Base-by-base conservation (phyloP, 2,797 vertebrate species). In the Vireo griseus region DNA sequence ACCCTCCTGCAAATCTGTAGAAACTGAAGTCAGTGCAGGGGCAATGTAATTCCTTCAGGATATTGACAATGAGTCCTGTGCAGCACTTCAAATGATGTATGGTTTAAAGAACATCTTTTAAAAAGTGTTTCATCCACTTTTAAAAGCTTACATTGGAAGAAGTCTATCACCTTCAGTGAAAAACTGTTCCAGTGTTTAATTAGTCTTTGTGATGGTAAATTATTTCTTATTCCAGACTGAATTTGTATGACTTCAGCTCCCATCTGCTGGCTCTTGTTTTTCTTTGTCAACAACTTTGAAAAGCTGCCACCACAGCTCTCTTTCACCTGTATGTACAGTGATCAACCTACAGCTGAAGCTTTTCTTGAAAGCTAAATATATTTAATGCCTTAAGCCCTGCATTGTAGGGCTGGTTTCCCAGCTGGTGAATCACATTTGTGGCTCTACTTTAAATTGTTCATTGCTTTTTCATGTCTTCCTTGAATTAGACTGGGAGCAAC, bases 111-210 rank as follows among this genome's bases (percentile, higher is more conserved):
- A 71, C 6, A 28, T 67, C 9, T 94, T 84, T 84, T 89, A 1
- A 48, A 62, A 85, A 79, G 40, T 37, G 40, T 90, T 94, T 86
- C 5, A 66, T 91, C 51, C 57, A 12, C 31, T 86, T 89, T 92
- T 83, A 75, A 92, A 80, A 77, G 72, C 68, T 86, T 73, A 19
- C 29, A 24, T 2, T 58, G 26, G 45, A 77, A 91, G 29, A 86
- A 86, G 72, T 73, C 45, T 44, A 58, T 89, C 65, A 85, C 81
- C 65, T 89, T 88, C 63, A 55, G 6, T 39, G 59, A 82, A 95
- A 91, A 94, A 82, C 45, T 63, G 33, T 89, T 82, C 50, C 37
- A 83, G 35, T 58, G 61, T 88, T 93, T 93, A 92, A 92, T 94
- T 92, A 89, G 59, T 37, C 45, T 50, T 63, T 87, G 78, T 79